Conservation (phyloP, 1,140 invertebrate genomes). For the Helicoverpa zea region DNA sequence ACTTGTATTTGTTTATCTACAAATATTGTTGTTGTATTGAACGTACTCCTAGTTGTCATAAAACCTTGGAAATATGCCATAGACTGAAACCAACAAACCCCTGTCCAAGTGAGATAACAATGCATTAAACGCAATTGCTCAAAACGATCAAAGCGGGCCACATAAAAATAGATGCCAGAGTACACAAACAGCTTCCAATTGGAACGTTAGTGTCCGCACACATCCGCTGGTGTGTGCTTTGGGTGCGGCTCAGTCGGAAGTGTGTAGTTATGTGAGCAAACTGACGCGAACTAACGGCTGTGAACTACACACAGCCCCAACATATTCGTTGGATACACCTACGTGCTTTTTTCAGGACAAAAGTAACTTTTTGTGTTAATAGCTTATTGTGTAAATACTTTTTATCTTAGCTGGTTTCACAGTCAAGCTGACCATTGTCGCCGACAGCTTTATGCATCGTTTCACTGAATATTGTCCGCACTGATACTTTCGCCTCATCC, state of each 20-base stretch:
- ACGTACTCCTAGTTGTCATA: no score
- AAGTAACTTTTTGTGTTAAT: no score
- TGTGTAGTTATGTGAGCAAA: constrained; percentile 36
- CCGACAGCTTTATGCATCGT: no score
- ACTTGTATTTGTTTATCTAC: neutral
- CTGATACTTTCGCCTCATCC: no score
- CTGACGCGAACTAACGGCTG: constrained; percentile 5
- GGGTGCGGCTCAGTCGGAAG: constrained; percentile 28
- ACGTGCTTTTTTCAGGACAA: neutral
- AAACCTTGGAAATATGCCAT: no score
- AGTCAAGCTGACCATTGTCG: no score
- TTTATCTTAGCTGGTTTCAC: no score
- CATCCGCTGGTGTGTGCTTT: constrained; percentile 18
- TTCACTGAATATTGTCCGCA: no score
- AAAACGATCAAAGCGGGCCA: neutral
- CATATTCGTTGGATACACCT: neutral
- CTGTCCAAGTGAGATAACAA: no score
- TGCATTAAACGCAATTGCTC: neutral
- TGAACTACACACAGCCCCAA: neutral
- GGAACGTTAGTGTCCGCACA: constrained; percentile 20
- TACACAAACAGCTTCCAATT: constrained; percentile 18
- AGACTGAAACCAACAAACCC: no score
- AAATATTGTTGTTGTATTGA: no score
- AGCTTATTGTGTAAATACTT: no score
- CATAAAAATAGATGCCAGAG: neutral